Evolutionary conservation across 2,113 vertebrate genomes (phyloP), one percentile per base, ranked within the genome.

Genomic region (Psettodes erumei): DNA sequence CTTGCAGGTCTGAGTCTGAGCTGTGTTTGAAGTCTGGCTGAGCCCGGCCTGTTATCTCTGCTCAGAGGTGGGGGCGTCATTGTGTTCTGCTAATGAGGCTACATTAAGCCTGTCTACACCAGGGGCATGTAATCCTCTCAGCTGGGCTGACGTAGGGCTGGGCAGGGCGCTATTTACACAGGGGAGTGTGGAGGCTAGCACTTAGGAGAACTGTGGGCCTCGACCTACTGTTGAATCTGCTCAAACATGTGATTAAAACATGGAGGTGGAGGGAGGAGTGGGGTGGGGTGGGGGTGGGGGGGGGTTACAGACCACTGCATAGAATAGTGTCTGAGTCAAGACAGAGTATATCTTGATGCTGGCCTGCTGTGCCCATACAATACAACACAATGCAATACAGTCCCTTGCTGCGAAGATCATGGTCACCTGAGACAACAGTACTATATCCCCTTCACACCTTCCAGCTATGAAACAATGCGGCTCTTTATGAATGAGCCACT

Each of bases 281-380:
- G 45, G 59, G 3, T 73, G 80, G 40, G 28, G 82, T 79, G 69
- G 43, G 78, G 64, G 58, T 23, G 75, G 60, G 45, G 70, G 77
- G 69, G 75, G 64, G 71, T 21, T 42, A 48, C 62, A 2, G 75
- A 50, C 82, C 70, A 47, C 81, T 91, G 89, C 93, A 90, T 93
- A 88, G 87, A 94, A 92, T 91, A 80, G 71, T 85, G 89, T 89
- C 89, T 86, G 86, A 79, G 79, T 71, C 86, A 72, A 80, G 68
- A 71, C 87, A 82, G 59, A 28, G 81, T 70, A 28, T 84, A 83
- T 86, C 74, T 75, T 81, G 90, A 85, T 91, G 89, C 88, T 83
- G 84, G 76, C 96, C 95, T 96, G 95, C 93, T 89, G 95, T 86
- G 95, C 83, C 81, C 88, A 87, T 89, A 96, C 95, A 97, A 95